Base-by-base conservation (phyloP, 2,797 vertebrate genomes). In the Lates japonicus region DNA sequence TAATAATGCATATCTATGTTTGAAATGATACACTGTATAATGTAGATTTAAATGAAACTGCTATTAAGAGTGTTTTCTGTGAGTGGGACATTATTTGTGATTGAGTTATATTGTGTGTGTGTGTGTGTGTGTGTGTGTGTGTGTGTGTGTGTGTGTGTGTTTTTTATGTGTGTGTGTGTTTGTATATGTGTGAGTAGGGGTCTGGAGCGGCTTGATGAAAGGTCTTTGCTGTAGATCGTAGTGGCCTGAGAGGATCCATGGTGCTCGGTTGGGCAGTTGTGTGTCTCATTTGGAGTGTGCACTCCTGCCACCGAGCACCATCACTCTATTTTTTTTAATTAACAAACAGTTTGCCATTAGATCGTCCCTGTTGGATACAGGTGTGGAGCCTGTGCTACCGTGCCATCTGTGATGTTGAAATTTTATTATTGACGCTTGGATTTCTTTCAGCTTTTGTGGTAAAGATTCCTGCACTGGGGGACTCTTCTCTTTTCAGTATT, bases 171-270 rank as follows among this genome's bases (percentile, higher is more conserved):
- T 70, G n/a, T n/a, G 49, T 59, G 49, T 59, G 44, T 5, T 31
- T 88, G 80, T 85, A 52, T 81, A 33, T 88, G 88, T 90, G 92
- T 83, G 92, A 85, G 68, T 70, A 54, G 81, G 88, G 90, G 78
- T 92, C 91, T 80, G 78, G n/a, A 88, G 86, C 20, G 68, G 88
- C 92, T 94, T 94, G 93, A 95, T 95, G 93, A 95, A n/a, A n/a
- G n/a, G n/a, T n/a, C n/a, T n/a, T n/a, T 84, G 87, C 89, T 79
- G 90, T 93, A 94, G 93, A 84, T 85, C 52, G 71, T 90, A 91
- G 91, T 85, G 82, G 86, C 86, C 83, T 91, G 86, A 88, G 88
- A 90, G 88, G 92, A 84, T 83, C 89, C 84, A 95, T 95, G 95
- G 91, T 73, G 92, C 94, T 83, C 78, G 85, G 90, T 77, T 85